Evolutionary conservation across 1,140 invertebrate genomes (phyloP).

Genomic region (Lucilia cuprina): DNA sequence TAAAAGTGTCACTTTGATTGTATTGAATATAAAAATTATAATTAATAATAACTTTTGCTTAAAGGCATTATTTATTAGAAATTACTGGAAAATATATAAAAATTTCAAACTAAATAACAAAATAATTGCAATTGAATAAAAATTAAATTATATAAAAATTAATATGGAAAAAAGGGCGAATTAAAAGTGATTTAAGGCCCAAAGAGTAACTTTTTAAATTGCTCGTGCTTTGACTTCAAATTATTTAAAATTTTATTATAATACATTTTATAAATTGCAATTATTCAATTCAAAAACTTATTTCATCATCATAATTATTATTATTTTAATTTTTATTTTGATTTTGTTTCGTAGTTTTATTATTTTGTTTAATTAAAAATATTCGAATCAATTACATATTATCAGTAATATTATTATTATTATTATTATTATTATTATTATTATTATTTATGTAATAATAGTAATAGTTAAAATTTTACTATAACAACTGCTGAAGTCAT

Average conservation of each 20-base stretch:
- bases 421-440: no score
- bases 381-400: no score
- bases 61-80: not conserved
- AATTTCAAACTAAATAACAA: not conserved
- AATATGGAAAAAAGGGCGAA: not conserved
- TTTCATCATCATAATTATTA: no score
- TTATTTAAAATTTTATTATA: not conserved
- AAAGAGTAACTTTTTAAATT: constrained; percentile 58
- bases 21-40: not conserved
- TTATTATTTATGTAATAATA: no score
- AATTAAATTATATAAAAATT: constrained; percentile 16
- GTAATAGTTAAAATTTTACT: no score
- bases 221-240: constrained; percentile 27
- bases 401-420: no score
- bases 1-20: not conserved
- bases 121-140: not conserved
- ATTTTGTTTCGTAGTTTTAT: not conserved
- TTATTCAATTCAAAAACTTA: no score
- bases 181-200: constrained; percentile 46
- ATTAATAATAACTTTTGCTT: not conserved
- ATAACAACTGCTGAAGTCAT: no score
- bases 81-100: not conserved
- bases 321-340: not conserved
- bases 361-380: no score
- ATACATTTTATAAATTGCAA: constrained; percentile 6